Base-by-base conservation (phyloP, 2,797 vertebrate species). In the Adrianichthys oophorus region DNA sequence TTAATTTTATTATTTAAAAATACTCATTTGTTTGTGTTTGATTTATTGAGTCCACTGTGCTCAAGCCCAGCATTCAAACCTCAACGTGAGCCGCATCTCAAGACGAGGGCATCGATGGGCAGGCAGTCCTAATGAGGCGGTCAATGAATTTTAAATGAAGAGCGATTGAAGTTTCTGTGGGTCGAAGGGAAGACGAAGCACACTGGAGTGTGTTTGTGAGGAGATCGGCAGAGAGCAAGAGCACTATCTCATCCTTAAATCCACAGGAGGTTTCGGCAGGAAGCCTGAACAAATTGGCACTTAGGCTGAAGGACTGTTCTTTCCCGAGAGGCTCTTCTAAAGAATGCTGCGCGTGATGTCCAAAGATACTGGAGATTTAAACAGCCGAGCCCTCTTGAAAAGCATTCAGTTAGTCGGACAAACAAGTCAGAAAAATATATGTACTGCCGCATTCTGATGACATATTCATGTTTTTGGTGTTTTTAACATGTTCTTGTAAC, bases 131-230 rank as follows among this genome's bases (percentile, higher is more conserved):
- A 6, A 40, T 60, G 59, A 65, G 58, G 46, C 45, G 72, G 54
- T 65, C 70, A 74, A 68, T 66, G 62, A 76, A 82, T 80, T 55
- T 70, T 57, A 82, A 66, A 75, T 78, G 37, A 84, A 68, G 45
- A 57, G 42, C 17, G 18, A 60, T 61, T 65, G 67, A 77, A 70
- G 68, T 64, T 68, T 60, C 52, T 56, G 59, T 48, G 16, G 4
- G 69, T 4, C 15, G 54, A 48, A 59, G 51, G 48, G 19, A 42
- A 41, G 52, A 60, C 7, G 16, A 18, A 12, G 18, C 7, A 45
- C 12, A 18, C 17, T 17, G 4, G 7, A n/a, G 16, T 19, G 23
- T 37, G 24, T 41, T 19, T 52, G 43, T 46, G 14, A 15, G 7
- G 21, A 61, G 16, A 50, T 17, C 56, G 23, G 12, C 26, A 53